Evolutionary conservation across 1,140 invertebrate species (phyloP).

Genomic region (Pseudomyrmex concolor): DNA sequence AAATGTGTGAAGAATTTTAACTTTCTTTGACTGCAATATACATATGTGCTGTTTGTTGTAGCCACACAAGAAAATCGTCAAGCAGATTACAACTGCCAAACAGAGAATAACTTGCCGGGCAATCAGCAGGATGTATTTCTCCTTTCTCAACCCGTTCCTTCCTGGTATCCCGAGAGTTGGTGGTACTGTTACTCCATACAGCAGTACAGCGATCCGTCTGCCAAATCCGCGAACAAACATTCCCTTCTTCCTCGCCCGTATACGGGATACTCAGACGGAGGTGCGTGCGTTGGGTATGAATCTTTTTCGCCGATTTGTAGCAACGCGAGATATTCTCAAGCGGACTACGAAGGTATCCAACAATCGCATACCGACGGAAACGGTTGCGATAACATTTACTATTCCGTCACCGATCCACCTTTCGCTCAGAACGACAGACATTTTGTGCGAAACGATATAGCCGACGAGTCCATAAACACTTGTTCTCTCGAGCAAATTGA

Average conservation of each 20-base stretch:
- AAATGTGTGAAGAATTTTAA: constrained; percentile 69
- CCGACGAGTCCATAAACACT: neutral
- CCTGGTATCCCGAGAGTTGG: constrained; percentile 75
- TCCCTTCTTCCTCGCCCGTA: constrained; percentile 63
- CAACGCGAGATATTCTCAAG: constrained; percentile 26
- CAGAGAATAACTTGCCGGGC: constrained; percentile 80
- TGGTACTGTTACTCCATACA: constrained; percentile 77
- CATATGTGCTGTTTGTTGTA: constrained; percentile 83
- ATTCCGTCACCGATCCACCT: neutral
- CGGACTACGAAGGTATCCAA: neutral
- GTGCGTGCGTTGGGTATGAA: constrained; percentile 60
- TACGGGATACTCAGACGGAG: constrained; percentile 61
- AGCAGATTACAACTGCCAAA: constrained; percentile 82
- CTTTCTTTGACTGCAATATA: constrained; percentile 78
- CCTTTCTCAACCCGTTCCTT: constrained; percentile 64
- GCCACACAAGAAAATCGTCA: constrained; percentile 83
- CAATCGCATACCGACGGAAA: constrained; percentile 3
- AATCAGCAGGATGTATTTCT: constrained; percentile 81
- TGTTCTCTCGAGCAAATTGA: constrained; percentile 12
- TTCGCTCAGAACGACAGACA: neutral
- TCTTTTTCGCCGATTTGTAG: constrained; percentile 72
- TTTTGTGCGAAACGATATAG: neutral
- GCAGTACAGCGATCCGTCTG: constrained; percentile 49
- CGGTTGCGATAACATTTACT: neutral
- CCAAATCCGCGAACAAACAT: constrained; percentile 45